Evolutionary conservation across 2,888 invertebrate genomes (phyloP).

Genomic region (Plebejus anna): DNA sequence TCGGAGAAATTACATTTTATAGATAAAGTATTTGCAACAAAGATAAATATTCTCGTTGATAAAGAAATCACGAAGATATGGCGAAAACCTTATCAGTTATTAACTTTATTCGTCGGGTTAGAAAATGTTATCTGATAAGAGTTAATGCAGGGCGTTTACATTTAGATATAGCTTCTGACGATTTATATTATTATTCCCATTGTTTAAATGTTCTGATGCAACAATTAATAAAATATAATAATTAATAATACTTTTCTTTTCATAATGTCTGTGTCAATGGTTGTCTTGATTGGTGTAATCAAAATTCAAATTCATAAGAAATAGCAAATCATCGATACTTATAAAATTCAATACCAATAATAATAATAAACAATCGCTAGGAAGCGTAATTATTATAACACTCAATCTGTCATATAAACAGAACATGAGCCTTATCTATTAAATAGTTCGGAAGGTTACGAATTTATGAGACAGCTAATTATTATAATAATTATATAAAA

Average conservation of each 20-base stretch:
- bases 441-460: constrained; percentile 22
- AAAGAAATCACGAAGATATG: constrained; percentile 23
- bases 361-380: background rate
- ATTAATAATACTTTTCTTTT: too few species aligned
- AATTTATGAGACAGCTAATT: background rate
- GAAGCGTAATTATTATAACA: background rate
- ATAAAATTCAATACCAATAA: background rate
- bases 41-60: constrained; percentile 6
- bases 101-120: constrained; percentile 39
- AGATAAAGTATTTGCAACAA: background rate
- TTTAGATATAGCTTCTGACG: constrained; percentile 39
- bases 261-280: too few species aligned
- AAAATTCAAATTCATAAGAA: too few species aligned
- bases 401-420: constrained; percentile 13
- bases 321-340: too few species aligned
- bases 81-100: constrained; percentile 39
- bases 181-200: background rate
- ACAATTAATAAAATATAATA: background rate
- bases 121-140: constrained; percentile 41
- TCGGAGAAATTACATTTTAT: constrained; percentile 2
- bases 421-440: background rate
- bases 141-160: constrained; percentile 38
- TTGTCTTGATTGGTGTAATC: too few species aligned
- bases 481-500: too few species aligned
- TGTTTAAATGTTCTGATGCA: background rate